phyloP scores from a whole-genome alignment of 2,888 invertebrate species.

The Amphimallon solstitiale region DNA sequence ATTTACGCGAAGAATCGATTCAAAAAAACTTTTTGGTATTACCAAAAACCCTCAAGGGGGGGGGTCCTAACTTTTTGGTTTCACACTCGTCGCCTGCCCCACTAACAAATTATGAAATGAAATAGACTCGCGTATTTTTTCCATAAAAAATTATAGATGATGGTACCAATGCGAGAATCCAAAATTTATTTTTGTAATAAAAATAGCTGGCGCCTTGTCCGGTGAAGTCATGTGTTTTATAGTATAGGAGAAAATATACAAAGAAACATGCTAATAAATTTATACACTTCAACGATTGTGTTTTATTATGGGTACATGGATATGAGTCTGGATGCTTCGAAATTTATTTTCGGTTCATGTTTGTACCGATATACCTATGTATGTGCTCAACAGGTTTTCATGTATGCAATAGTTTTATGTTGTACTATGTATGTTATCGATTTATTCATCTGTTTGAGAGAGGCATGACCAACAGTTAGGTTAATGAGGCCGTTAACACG shows the following conservation, averaged over 20 bases:
- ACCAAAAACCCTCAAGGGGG: no score
- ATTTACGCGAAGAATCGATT: no score
- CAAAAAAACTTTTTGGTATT: no score
- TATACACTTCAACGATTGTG: slow-evolving; percentile 46
- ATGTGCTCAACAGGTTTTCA: slow-evolving; percentile 28
- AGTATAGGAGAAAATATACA: slow-evolving; percentile 52
- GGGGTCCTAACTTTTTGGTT: no score
- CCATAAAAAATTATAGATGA: no score
- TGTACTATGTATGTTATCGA: slow-evolving; percentile 17
- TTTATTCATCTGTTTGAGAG: slow-evolving; percentile 26
- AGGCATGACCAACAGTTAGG: slow-evolving; percentile 17
- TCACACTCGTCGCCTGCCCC: no score
- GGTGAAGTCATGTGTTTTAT: slow-evolving; percentile 52
- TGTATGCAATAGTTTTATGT: slow-evolving; percentile 22
- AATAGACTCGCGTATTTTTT: no score
- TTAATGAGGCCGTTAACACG: slow-evolving; percentile 28
- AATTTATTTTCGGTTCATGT: slow-evolving; percentile 21
- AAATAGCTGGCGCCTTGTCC: slow-evolving; percentile 56
- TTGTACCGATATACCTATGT: slow-evolving; percentile 19
- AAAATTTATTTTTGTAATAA: slow-evolving; percentile 52
- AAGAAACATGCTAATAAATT: slow-evolving; percentile 51
- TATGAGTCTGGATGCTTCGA: slow-evolving; percentile 22
- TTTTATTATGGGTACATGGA: slow-evolving; percentile 37
- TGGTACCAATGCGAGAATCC: no score
- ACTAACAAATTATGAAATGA: no score